A percentile compares a stretch with the other conserved stretches of the same genome.
phyloP scores from a whole-genome alignment of 1,140 invertebrate genomes.

The Cryptotermes secundus region DNA sequence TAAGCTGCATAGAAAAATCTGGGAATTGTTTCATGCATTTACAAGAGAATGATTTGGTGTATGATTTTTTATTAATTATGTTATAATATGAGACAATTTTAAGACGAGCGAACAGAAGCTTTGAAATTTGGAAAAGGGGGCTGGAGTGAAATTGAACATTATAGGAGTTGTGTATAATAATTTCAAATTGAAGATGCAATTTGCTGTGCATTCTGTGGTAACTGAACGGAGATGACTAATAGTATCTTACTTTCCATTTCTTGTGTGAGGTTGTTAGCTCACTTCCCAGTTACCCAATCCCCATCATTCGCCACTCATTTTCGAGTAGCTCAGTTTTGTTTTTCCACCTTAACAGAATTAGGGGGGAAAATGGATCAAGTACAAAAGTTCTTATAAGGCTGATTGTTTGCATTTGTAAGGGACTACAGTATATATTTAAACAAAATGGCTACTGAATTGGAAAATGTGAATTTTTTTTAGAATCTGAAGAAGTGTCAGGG shows the following conservation, averaged over 20 bases:
- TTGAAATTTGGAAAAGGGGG: too few species aligned
- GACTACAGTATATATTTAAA: too few species aligned
- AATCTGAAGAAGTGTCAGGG: neutral
- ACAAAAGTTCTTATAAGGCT: constrained; percentile 19
- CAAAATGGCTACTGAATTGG: neutral
- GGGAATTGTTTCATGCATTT: neutral
- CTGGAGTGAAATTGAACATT: too few species aligned
- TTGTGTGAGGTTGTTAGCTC: neutral
- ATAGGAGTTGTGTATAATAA: too few species aligned
- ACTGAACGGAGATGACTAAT: neutral
- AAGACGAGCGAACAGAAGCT: too few species aligned
- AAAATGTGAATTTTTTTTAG: too few species aligned
- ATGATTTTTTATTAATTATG: too few species aligned
- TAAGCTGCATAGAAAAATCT: neutral
- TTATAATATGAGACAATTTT: too few species aligned
- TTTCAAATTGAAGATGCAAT: too few species aligned
- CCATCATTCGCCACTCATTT: neutral
- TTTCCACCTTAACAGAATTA: neutral
- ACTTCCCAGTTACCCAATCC: neutral
- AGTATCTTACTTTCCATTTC: neutral
- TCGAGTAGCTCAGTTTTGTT: neutral
- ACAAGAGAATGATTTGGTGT: too few species aligned
- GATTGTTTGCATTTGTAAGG: neutral
- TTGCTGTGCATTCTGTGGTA: neutral
- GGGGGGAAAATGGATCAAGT: neutral